phyloP scores from a whole-genome alignment of 2,888 invertebrate genomes.

The Microchrysa polita region DNA sequence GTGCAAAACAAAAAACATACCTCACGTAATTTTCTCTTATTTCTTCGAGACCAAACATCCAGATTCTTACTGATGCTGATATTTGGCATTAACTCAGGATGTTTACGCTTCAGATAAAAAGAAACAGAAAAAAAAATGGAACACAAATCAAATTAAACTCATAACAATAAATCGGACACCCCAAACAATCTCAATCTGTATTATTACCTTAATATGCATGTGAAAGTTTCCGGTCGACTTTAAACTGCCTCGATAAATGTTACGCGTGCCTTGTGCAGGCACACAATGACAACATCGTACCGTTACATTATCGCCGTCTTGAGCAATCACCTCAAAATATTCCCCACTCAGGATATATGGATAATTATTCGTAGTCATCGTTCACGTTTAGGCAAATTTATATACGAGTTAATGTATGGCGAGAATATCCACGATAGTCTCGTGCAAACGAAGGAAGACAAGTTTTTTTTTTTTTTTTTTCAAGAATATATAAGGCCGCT shows the following conservation, averaged over 20 bases:
- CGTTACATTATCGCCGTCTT: conserved; percentile 62
- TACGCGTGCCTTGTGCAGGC: conserved; percentile 55
- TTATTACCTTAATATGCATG: conserved; percentile 63
- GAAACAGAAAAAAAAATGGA: no score
- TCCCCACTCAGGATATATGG: conserved; percentile 63
- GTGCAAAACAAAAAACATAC: no score
- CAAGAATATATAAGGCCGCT: no score
- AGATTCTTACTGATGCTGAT: conserved; percentile 62
- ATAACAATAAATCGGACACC: no score
- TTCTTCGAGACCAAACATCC: conserved; percentile 53
- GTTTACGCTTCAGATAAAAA: conserved; percentile 57
- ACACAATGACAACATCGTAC: conserved; percentile 62
- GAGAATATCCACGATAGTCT: no score
- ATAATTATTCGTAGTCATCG: not conserved
- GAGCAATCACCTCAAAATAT: conserved; percentile 61
- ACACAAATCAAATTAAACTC: no score
- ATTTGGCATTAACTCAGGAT: conserved; percentile 60
- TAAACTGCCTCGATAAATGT: conserved; percentile 62
- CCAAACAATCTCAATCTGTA: conserved; percentile 15
- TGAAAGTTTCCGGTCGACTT: conserved; percentile 63
- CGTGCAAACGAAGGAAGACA: no score
- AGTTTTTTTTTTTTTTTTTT: no score
- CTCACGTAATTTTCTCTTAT: conserved; percentile 10
- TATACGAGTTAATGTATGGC: no score
- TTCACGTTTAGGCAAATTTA: not conserved